Evolutionary conservation across 2,797 vertebrate genomes (phyloP).

Genomic region (Scolopax bukidnonensis): DNA sequence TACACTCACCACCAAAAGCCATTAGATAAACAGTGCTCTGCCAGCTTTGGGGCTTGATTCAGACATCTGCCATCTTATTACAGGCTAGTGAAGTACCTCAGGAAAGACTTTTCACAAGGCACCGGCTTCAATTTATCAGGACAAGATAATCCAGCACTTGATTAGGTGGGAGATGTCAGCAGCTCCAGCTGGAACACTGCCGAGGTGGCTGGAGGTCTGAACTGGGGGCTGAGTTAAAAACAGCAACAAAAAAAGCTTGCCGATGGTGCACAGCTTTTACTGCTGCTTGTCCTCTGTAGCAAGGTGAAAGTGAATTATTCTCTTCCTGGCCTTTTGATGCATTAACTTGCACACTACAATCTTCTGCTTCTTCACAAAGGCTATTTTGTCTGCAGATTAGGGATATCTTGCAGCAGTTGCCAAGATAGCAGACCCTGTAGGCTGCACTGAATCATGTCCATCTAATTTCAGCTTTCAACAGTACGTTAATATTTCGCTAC

Average conservation of each 20-base stretch:
- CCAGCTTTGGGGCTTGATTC: constrained; percentile 79
- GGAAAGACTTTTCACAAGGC: constrained; percentile 79
- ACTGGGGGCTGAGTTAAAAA: constrained; percentile 53
- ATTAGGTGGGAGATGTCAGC: constrained; percentile 82
- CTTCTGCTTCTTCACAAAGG: constrained; percentile 44
- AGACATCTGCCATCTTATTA: constrained; percentile 75
- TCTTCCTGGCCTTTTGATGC: constrained; percentile 22
- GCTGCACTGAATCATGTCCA: neutral
- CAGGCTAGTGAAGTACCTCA: constrained; percentile 61
- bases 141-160: constrained; percentile 85
- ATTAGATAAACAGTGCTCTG: constrained; percentile 75
- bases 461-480: constrained; percentile 33
- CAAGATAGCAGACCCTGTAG: neutral
- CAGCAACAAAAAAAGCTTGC: constrained; percentile 66
- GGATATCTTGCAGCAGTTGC: constrained; percentile 12
- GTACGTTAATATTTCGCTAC: constrained; percentile 1
- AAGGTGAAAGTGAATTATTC: constrained; percentile 80
- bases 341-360: constrained; percentile 16
- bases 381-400: constrained; percentile 41
- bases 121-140: constrained; percentile 83
- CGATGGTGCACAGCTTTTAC: constrained; percentile 76
- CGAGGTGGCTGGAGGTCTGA: constrained; percentile 58
- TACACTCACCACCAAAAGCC: constrained; percentile 83
- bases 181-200: constrained; percentile 45
- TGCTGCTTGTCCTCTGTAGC: constrained; percentile 78